Conservation (phyloP, 2,888 invertebrate genomes). For the Ischnura elegans region DNA sequence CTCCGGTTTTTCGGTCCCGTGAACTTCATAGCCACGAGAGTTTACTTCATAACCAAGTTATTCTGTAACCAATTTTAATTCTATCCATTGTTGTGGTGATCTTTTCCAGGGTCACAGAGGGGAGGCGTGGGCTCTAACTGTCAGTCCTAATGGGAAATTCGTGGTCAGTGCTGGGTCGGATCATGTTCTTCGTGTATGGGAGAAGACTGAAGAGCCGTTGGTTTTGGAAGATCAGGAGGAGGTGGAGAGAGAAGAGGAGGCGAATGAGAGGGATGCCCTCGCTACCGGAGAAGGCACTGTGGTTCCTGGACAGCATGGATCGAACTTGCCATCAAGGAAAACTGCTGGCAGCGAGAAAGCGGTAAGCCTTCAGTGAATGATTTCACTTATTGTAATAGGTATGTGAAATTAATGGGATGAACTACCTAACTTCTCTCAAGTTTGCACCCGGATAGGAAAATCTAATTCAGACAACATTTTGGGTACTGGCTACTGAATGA, state of each 20-base stretch:
- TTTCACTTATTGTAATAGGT: too few species aligned
- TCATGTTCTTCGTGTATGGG: conserved; percentile 90
- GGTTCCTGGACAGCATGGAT: conserved; percentile 81
- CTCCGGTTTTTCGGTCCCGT: too few species aligned
- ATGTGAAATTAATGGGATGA: too few species aligned
- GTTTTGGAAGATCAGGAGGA: conserved; percentile 96
- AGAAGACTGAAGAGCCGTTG: conserved; percentile 92
- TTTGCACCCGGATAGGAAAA: too few species aligned
- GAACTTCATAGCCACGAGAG: too few species aligned
- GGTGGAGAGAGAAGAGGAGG: conserved; percentile 87
- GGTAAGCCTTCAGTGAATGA: conserved; percentile 81
- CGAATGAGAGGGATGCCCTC: conserved; percentile 79
- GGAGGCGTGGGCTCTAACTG: conserved; percentile 86
- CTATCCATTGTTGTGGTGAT: not conserved
- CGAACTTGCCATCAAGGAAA: conserved; percentile 92
- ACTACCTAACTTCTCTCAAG: too few species aligned
- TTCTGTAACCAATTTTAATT: not conserved
- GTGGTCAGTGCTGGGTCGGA: conserved; percentile 92
- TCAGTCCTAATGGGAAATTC: conserved; percentile 90
- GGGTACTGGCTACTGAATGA: too few species aligned
- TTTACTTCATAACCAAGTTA: too few species aligned
- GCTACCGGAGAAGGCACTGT: conserved; percentile 84
- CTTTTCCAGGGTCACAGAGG: conserved; percentile 88
- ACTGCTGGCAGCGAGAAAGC: conserved; percentile 92
- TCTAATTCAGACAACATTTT: too few species aligned